phyloP scores from a whole-genome alignment of 1,140 invertebrate species.

The Lanistes nyassanus region DNA sequence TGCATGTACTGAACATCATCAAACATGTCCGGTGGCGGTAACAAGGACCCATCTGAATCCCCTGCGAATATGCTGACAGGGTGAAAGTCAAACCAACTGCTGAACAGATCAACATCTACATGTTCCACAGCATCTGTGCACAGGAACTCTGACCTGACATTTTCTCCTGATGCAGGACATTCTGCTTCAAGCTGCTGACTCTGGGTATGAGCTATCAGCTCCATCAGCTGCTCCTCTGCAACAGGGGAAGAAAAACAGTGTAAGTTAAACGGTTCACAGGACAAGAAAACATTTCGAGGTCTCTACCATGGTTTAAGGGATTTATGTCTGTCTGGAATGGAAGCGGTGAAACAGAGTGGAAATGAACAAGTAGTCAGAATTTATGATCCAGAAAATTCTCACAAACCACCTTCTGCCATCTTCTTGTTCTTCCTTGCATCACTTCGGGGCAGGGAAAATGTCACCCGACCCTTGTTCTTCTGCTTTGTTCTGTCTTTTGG shows the following conservation, averaged over 20 bases:
- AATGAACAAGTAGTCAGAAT: conserved; percentile 16
- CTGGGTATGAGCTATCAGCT: conserved; percentile 81
- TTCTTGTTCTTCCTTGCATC: conserved; percentile 34
- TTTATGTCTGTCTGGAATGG: no score
- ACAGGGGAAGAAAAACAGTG: conserved; percentile 16
- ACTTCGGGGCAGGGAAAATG: conserved; percentile 47
- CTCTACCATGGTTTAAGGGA: no score
- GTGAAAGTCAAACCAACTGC: not conserved
- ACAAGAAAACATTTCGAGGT: no score
- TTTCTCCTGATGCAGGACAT: conserved; percentile 69
- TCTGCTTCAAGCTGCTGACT: conserved; percentile 82
- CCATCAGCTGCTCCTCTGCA: conserved; percentile 67
- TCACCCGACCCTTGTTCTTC: conserved; percentile 47
- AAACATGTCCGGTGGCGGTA: conserved; percentile 36
- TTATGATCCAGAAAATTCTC: no score
- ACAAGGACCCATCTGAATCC: not conserved
- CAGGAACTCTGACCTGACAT: conserved; percentile 82
- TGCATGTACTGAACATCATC: conserved; percentile 37
- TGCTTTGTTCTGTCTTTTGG: conserved; percentile 28
- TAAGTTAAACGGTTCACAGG: no score
- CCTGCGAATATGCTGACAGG: not conserved
- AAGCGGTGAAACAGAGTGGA: no score
- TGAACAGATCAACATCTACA: conserved; percentile 18
- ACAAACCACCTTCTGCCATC: not conserved
- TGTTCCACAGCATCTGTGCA: conserved; percentile 49